Conservation (phyloP, 2,888 invertebrate species). For the Lepidocyrtoides sp. region DNA sequence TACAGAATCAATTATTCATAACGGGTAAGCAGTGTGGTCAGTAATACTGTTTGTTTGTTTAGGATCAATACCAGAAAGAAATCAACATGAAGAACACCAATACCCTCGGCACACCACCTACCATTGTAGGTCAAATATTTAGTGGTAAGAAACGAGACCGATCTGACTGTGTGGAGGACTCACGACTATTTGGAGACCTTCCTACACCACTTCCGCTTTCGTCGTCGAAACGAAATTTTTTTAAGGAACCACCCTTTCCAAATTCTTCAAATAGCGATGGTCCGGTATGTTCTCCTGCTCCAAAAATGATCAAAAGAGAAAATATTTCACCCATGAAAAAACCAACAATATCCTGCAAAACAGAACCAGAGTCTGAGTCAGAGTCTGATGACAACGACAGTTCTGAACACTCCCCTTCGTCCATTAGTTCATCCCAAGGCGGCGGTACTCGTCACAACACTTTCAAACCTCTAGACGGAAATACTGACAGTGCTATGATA, state of each 20-base stretch:
- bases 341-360: neutral
- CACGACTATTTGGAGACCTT: neutral
- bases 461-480: too few species aligned
- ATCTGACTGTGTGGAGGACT: neutral
- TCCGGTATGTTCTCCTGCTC: neutral
- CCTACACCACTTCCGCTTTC: neutral
- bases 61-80: too few species aligned
- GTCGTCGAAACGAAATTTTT: neutral
- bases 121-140: too few species aligned
- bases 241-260: neutral
- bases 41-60: too few species aligned
- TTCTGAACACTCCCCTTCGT: neutral
- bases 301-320: constrained; percentile 28
- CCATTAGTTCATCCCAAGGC: neutral
- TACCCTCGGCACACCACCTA: too few species aligned
- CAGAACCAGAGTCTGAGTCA: neutral
- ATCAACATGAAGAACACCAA: too few species aligned
- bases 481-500: too few species aligned
- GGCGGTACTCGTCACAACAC: neutral
- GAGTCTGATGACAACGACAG: neutral
- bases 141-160: neutral
- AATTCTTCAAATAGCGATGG: neutral
- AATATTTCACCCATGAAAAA: neutral
- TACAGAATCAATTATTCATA: too few species aligned
- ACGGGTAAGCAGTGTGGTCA: too few species aligned